phyloP scores from a whole-genome alignment of 1,140 invertebrate genomes.

The Tetramorium simillimum region DNA sequence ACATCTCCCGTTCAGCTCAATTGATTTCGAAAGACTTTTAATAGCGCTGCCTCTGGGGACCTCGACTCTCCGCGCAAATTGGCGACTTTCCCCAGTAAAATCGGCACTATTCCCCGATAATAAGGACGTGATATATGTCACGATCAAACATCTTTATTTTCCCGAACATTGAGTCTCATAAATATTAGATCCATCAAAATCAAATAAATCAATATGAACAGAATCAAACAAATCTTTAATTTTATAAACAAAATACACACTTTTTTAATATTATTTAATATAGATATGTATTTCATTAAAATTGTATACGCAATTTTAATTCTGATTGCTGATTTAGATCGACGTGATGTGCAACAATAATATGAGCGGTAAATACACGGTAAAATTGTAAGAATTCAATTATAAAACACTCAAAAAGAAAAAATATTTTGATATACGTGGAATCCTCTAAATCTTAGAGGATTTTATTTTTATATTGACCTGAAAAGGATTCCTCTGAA shows the following conservation, averaged over 20 bases:
- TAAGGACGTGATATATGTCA: constrained; percentile 63
- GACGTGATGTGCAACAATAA: too few species aligned
- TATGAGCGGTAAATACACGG: neutral
- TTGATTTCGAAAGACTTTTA: constrained; percentile 69
- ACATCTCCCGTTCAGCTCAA: constrained; percentile 39
- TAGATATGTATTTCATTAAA: neutral
- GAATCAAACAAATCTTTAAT: neutral
- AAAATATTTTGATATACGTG: too few species aligned
- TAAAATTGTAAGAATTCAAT: constrained; percentile 6
- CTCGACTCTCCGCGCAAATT: constrained; percentile 63
- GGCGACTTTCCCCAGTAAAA: constrained; percentile 45
- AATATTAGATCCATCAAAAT: neutral
- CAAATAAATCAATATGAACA: neutral
- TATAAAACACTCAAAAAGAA: neutral
- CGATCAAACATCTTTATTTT: constrained; percentile 52
- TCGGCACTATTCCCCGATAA: constrained; percentile 53
- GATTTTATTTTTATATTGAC: too few species aligned
- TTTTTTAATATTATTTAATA: neutral
- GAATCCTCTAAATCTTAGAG: too few species aligned
- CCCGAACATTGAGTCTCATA: constrained; percentile 4
- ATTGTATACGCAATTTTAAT: neutral
- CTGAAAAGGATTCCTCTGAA: too few species aligned
- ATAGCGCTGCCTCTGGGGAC: constrained; percentile 66
- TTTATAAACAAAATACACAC: neutral
- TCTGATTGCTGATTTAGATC: too few species aligned